Evolutionary conservation across 1,140 invertebrate species (phyloP), one percentile per base, ranked within the genome.

Genomic region (Penaeus indicus): DNA sequence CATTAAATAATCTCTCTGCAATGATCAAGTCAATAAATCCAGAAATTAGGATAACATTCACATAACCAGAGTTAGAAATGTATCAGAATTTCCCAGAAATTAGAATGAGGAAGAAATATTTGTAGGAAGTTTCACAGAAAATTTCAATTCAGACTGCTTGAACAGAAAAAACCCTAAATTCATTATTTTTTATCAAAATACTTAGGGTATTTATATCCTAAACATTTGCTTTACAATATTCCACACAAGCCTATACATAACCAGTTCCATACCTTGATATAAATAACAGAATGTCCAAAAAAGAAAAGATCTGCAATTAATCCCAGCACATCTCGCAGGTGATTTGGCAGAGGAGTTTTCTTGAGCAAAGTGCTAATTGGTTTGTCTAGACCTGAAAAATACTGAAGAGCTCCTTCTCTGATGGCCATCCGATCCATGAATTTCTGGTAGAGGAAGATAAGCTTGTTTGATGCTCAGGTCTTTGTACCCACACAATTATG

Each of bases 351-450:
- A 8, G 90, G 90, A n/a, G 67, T 79, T 63, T 91, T 89, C 64
- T 88, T 89, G 22, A 91, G 54, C n/a, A 89, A 61, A 79, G 21
- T 64, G 21, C 77, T 72, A 21, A 89, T 42, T 38, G 88, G 85
- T 61, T 80, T 84, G 47, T 91, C 90, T 18, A 91, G 64, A 1
- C 86, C 86, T 64, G 84, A 85, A 61, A 90, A 86, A 62, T 86
- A 90, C 60, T 77, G 78, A 32, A 82, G 25, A 25, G 72, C 85
- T 18, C 47, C 21, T 21, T 90, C 89, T 54, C 84, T 32, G 32
- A 64, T 77, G 21, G 47, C 61, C 19, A 86, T 61, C 13, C 78
- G 32, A 7, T 81, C 67, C 25, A 19, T 64, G 62, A 90, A 90
- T 18, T 54, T 81, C 88, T 89, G 84, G 25, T 7, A 61, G 25